These are phyloP conservation scores for Fratercula arctica DNA, from an alignment of 2,797 vertebrate genomes.

Conservation along the genomic window DNA sequence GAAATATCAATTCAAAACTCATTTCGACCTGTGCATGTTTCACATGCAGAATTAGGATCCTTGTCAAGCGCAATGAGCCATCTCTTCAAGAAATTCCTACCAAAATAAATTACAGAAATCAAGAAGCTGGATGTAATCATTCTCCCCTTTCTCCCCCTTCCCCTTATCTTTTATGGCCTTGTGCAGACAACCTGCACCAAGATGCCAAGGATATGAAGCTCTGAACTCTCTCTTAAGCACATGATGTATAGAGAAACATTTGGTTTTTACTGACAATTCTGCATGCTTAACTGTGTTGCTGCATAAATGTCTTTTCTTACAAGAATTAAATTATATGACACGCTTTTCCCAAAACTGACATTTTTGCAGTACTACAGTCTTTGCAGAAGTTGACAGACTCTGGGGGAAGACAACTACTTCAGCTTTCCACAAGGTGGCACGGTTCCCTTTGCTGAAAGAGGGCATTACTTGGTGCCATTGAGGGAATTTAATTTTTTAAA, in stretches of 20 bases:
- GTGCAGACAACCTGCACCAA: background rate
- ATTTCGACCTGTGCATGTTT: slow-evolving; percentile 3
- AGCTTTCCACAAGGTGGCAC: slow-evolving; percentile 72
- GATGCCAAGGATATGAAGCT: background rate
- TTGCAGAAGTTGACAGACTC: background rate
- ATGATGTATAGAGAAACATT: background rate
- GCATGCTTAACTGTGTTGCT: background rate
- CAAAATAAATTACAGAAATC: slow-evolving; percentile 5
- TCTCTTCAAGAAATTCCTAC: slow-evolving; percentile 4
- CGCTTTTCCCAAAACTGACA: background rate
- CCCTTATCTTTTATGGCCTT: background rate
- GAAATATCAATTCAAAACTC: slow-evolving; percentile 38
- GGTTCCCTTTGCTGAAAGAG: slow-evolving; percentile 29
- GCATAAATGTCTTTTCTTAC: background rate
- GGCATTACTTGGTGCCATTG: background rate
- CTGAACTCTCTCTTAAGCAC: background rate
- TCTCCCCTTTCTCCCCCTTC: background rate
- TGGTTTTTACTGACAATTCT: background rate
- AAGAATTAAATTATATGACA: background rate
- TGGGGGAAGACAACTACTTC: background rate
- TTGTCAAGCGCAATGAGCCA: background rate
- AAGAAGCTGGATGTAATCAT: background rate
- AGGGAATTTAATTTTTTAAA: background rate
- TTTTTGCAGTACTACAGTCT: background rate
- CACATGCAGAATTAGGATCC: background rate